These are phyloP conservation scores for Mesorhabditis spiculigera DNA, from an alignment of 2,888 invertebrate species.

Conservation along the genomic window DNA sequence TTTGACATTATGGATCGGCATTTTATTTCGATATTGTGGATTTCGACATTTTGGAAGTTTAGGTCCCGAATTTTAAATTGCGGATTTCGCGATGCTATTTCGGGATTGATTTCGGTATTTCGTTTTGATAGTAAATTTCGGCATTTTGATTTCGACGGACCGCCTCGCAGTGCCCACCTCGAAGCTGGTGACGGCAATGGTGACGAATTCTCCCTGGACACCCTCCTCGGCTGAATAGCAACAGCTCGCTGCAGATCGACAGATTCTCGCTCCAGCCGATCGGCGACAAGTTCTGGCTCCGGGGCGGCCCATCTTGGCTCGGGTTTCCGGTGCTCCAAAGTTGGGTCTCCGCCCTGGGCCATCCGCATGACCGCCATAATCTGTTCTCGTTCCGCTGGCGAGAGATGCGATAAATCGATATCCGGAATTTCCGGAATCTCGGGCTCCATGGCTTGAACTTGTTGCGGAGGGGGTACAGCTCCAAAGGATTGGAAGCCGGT, in stretches of 20 bases:
- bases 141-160: too few relatives aligned
- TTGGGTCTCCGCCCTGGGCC: slow-evolving; percentile 20
- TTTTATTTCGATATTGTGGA: too few relatives aligned
- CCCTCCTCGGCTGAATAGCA: neutral
- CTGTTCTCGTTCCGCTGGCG: slow-evolving; percentile 33
- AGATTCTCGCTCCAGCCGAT: neutral
- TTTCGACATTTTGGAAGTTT: too few relatives aligned
- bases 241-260: neutral
- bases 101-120: too few relatives aligned
- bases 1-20: too few relatives aligned
- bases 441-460: neutral
- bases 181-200: too few relatives aligned
- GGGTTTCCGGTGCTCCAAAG: neutral
- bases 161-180: too few relatives aligned
- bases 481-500: too few relatives aligned
- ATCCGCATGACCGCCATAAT: slow-evolving; percentile 35
- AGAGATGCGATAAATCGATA: slow-evolving; percentile 22
- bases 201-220: neutral
- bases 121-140: too few relatives aligned
- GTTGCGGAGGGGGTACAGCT: too few relatives aligned
- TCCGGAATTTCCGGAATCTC: neutral
- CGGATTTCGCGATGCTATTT: too few relatives aligned
- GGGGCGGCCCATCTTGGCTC: neutral
- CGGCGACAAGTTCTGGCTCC: slow-evolving; percentile 9
- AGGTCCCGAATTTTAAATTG: too few relatives aligned